Conservation (phyloP, 2,888 invertebrate genomes). For the Cephus runcator region DNA sequence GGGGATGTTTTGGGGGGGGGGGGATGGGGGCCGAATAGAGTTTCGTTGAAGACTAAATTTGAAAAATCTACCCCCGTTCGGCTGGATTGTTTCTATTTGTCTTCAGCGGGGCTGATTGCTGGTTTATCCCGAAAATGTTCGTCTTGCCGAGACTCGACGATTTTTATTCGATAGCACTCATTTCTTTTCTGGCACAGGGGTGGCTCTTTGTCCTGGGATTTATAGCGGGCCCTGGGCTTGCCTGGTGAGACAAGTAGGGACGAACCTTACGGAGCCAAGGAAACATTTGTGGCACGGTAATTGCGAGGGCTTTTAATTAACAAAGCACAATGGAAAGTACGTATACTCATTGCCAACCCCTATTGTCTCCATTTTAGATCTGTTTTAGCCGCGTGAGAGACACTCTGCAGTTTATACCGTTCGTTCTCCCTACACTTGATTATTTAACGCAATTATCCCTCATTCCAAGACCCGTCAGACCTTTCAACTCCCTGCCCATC, state of each 20-base stretch:
- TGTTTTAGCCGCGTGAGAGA: conserved; percentile 31
- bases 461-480: conserved; percentile 29
- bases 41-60: not conserved
- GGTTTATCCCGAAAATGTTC: not conserved
- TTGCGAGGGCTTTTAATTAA: conserved; percentile 50
- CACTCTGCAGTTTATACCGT: conserved; percentile 38
- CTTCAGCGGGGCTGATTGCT: not conserved
- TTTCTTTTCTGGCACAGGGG: not conserved
- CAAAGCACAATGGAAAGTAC: conserved; percentile 46
- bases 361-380: conserved; percentile 44
- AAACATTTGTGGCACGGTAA: conserved; percentile 46
- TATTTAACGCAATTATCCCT: conserved; percentile 55
- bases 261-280: conserved; percentile 25
- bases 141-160: not conserved
- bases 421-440: conserved; percentile 40
- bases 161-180: not conserved
- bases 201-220: not conserved
- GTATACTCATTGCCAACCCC: conserved; percentile 36
- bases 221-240: not conserved
- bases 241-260: not conserved
- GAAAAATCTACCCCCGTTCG: not conserved
- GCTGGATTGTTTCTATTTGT: not conserved
- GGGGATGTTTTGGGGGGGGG: not conserved
- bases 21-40: not conserved
- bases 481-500: conserved; percentile 1